phyloP scores from a whole-genome alignment of 2,888 invertebrate genomes.

The Andrena dorsata region DNA sequence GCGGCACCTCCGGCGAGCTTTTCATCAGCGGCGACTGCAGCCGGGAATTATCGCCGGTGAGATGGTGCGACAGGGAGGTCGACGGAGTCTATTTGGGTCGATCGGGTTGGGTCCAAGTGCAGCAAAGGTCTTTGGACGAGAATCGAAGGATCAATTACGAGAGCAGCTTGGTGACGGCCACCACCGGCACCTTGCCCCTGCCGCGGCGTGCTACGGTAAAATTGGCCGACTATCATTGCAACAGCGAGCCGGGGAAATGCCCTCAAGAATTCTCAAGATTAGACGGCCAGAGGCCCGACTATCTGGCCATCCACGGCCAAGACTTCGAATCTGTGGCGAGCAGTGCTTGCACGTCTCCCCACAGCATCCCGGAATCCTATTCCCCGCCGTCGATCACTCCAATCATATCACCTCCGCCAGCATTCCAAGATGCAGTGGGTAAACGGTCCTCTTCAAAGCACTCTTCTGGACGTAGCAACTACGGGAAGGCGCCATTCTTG shows the following conservation, averaged over 20 bases:
- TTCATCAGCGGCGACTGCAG: constrained; percentile 85
- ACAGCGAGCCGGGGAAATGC: constrained; percentile 81
- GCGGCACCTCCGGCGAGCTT: constrained; percentile 85
- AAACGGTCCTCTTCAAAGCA: constrained; percentile 72
- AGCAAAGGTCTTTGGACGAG: constrained; percentile 87
- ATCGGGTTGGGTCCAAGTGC: constrained; percentile 87
- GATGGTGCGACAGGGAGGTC: constrained; percentile 87
- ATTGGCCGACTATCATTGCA: constrained; percentile 86
- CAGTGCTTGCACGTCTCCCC: constrained; percentile 83
- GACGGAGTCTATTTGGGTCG: constrained; percentile 87
- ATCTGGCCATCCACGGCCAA: constrained; percentile 77
- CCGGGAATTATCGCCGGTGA: constrained; percentile 87
- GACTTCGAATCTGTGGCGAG: constrained; percentile 82
- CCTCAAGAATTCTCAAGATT: constrained; percentile 73
- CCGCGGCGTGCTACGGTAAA: constrained; percentile 85
- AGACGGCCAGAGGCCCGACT: constrained; percentile 75
- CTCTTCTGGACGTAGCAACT: constrained; percentile 76
- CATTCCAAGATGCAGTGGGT: constrained; percentile 87
- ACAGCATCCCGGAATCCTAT: constrained; percentile 83
- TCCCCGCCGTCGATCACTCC: constrained; percentile 90
- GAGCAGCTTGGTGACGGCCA: constrained; percentile 68
- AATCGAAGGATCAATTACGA: constrained; percentile 84
- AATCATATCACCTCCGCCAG: constrained; percentile 90
- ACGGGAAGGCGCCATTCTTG: constrained; percentile 86
- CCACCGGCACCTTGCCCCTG: constrained; percentile 82